Percentiles rank a stretch among this genome's conserved stretches.
phyloP scores from a whole-genome alignment of 2,113 vertebrate genomes.

The Petrocephalus microphthalmus region DNA sequence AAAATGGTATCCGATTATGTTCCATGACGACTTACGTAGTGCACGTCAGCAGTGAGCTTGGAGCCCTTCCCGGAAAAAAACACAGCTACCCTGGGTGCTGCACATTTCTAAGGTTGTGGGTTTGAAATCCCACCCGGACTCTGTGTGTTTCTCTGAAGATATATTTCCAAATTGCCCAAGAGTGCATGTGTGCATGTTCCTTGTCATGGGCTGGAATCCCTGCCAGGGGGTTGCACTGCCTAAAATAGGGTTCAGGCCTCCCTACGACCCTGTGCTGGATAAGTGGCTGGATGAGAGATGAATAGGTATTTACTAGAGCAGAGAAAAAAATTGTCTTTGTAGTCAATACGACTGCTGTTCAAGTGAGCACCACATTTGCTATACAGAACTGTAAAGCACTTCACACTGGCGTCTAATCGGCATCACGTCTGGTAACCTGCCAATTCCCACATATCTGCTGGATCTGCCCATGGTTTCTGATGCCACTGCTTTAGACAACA shows the following conservation, averaged over 20 bases:
- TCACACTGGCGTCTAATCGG: neutral
- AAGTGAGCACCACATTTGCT: neutral
- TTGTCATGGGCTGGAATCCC: neutral
- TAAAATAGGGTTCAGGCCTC: neutral
- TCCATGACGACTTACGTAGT: neutral
- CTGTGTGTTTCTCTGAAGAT: neutral
- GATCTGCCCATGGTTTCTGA: neutral
- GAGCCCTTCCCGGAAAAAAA: neutral
- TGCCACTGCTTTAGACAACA: neutral
- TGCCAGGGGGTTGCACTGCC: neutral
- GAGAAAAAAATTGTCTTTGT: neutral
- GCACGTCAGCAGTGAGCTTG: neutral
- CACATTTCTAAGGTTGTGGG: neutral
- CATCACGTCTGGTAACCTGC: neutral
- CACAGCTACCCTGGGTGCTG: neutral
- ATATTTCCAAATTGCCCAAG: neutral
- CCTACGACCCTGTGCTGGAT: neutral
- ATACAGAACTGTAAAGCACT: neutral
- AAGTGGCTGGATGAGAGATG: neutral
- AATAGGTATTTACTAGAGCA: neutral
- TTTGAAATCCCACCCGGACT: neutral
- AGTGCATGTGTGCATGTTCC: neutral
- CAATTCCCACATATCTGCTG: neutral
- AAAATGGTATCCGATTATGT: neutral
- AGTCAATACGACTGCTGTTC: neutral